phyloP scores from a whole-genome alignment of 2,113 vertebrate species.

The Orientallactaga bullata region DNA sequence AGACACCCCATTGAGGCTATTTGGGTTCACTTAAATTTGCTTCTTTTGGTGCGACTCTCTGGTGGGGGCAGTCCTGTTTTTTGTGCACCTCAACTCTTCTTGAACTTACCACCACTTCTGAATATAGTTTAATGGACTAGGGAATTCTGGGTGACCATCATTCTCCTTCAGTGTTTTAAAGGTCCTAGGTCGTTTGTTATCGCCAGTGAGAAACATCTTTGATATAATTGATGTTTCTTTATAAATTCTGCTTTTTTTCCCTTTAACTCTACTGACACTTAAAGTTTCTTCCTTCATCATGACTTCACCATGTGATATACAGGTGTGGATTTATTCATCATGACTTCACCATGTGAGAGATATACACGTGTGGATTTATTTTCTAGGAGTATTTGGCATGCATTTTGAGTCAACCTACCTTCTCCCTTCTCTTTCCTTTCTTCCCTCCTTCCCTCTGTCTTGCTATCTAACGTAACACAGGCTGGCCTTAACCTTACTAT shows the following conservation, averaged over 20 bases:
- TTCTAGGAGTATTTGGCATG: constrained; percentile 1
- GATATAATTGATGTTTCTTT: background rate
- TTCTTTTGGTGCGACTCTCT: constrained; percentile 9
- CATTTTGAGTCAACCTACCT: background rate
- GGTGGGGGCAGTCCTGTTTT: background rate
- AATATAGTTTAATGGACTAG: background rate
- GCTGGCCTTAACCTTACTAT: background rate
- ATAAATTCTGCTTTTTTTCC: background rate
- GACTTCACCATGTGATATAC: background rate
- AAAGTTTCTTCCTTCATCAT: background rate
- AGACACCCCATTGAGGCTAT: background rate
- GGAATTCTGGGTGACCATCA: background rate
- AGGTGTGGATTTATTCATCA: background rate
- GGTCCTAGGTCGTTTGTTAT: background rate
- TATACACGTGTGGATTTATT: background rate
- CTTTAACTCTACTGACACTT: background rate
- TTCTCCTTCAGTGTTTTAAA: background rate
- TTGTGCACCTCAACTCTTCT: background rate
- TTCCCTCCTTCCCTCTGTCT: background rate
- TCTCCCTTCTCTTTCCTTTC: background rate
- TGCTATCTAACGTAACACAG: background rate
- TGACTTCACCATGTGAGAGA: background rate
- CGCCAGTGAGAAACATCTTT: background rate
- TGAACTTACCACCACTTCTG: constrained; percentile 4
- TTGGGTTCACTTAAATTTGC: background rate